Conservation (phyloP, 2,888 invertebrate genomes). For the Operophtera brumata region DNA sequence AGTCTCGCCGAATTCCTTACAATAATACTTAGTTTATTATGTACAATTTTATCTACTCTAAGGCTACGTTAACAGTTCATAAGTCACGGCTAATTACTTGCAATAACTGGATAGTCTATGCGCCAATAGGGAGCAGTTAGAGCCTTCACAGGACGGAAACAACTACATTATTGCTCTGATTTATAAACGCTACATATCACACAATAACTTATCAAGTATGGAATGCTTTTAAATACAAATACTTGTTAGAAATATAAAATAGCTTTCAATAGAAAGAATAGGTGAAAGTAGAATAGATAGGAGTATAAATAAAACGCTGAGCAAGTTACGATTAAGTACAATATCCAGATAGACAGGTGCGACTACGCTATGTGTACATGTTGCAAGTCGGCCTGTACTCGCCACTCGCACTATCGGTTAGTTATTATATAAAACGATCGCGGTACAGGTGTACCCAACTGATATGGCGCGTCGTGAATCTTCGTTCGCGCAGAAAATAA, state of each 20-base stretch:
- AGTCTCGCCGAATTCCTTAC: slow-evolving; percentile 15
- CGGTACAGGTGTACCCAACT: no score
- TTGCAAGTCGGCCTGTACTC: slow-evolving; percentile 9
- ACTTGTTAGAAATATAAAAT: slow-evolving; percentile 13
- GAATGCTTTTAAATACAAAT: slow-evolving; percentile 27
- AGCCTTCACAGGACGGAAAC: slow-evolving; percentile 18
- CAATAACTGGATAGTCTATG: slow-evolving; percentile 2
- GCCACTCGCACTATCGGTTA: slow-evolving; percentile 8
- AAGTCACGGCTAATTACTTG: neutral
- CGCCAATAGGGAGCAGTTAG: neutral
- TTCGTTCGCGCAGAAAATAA: no score
- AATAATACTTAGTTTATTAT: slow-evolving; percentile 20
- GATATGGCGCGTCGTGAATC: no score
- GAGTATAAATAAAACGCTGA: slow-evolving; percentile 17
- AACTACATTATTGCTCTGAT: slow-evolving; percentile 25
- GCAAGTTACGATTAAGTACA: slow-evolving; percentile 28
- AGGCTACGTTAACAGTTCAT: slow-evolving; percentile 8
- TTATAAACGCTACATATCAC: slow-evolving; percentile 24
- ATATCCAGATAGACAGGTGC: slow-evolving; percentile 29
- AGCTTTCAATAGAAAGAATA: slow-evolving; percentile 10
- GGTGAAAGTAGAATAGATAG: slow-evolving; percentile 8
- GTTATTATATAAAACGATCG: slow-evolving; percentile 12
- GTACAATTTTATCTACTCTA: slow-evolving; percentile 23
- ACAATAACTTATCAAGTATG: slow-evolving; percentile 19
- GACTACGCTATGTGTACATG: slow-evolving; percentile 4